Conservation (phyloP, 1,140 invertebrate species). For the Lepidotrigona ventralis region DNA sequence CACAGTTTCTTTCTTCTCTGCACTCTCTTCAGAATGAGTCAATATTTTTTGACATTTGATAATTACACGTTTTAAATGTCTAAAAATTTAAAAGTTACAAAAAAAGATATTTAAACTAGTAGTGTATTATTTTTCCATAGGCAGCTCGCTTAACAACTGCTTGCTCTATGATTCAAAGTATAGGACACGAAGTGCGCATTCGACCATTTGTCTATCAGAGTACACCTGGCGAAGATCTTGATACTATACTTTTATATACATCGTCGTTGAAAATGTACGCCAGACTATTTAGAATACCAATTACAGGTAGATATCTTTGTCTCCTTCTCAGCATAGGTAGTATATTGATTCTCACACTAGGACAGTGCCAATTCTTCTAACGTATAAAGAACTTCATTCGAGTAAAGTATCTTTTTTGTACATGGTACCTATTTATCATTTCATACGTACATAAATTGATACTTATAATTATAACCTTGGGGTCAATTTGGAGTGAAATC, state of each 20-base stretch:
- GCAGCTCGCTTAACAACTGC: slow-evolving; percentile 89
- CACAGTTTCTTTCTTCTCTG: neutral
- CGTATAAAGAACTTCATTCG: too few species aligned
- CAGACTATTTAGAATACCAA: slow-evolving; percentile 86
- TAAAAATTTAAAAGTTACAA: neutral
- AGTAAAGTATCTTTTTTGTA: too few species aligned
- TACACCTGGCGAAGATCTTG: slow-evolving; percentile 86
- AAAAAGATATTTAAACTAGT: slow-evolving; percentile 11
- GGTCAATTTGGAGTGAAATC: too few species aligned
- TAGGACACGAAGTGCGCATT: slow-evolving; percentile 89
- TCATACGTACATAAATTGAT: too few species aligned
- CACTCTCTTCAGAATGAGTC: neutral
- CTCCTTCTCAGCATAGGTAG: slow-evolving; percentile 82
- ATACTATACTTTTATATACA: slow-evolving; percentile 88
- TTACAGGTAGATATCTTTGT: slow-evolving; percentile 85
- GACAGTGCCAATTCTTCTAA: slow-evolving; percentile 82
- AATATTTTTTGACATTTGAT: neutral
- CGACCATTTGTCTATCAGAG: slow-evolving; percentile 89
- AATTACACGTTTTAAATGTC: neutral
- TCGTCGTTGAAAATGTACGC: slow-evolving; percentile 87
- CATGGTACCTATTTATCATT: too few species aligned
- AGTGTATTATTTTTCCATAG: slow-evolving; percentile 77
- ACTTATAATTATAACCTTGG: too few species aligned
- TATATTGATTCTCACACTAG: slow-evolving; percentile 84
- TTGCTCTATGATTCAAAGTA: slow-evolving; percentile 84